These are phyloP conservation scores for Patella depressa DNA, from an alignment of 2,888 invertebrate genomes.

Conservation along the genomic window DNA sequence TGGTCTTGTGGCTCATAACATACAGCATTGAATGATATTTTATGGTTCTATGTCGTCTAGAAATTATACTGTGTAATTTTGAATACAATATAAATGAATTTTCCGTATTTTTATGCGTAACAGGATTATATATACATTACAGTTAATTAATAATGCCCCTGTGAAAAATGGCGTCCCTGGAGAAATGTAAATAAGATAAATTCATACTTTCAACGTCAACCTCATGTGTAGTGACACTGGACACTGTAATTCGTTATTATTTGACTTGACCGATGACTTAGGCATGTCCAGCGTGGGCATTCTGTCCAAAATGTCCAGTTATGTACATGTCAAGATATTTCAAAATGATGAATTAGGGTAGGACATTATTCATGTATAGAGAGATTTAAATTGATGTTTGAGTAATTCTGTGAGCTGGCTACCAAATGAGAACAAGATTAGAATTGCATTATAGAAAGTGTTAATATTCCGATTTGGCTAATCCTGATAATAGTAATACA, in stretches of 20 bases:
- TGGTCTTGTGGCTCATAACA: too few species aligned
- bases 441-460: background rate
- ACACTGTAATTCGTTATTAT: conserved; percentile 9
- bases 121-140: too few species aligned
- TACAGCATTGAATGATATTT: too few species aligned
- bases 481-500: conserved; percentile 1
- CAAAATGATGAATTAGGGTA: background rate
- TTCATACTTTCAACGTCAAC: conserved; percentile 2
- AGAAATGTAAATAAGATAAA: conserved; percentile 9
- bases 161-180: background rate
- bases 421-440: conserved; percentile 1
- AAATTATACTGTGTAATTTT: too few species aligned
- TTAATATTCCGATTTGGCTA: conserved; percentile 4
- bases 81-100: too few species aligned
- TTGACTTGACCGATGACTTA: conserved; percentile 1
- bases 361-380: too few species aligned
- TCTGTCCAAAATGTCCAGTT: conserved; percentile 4
- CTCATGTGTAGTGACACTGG: conserved; percentile 5
- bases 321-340: background rate
- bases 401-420: background rate
- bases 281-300: background rate
- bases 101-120: too few species aligned
- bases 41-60: too few species aligned
- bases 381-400: too few species aligned
- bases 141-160: background rate